Evolutionary conservation across 2,797 vertebrate genomes (phyloP).

Genomic region (Holocentrus rufus): DNA sequence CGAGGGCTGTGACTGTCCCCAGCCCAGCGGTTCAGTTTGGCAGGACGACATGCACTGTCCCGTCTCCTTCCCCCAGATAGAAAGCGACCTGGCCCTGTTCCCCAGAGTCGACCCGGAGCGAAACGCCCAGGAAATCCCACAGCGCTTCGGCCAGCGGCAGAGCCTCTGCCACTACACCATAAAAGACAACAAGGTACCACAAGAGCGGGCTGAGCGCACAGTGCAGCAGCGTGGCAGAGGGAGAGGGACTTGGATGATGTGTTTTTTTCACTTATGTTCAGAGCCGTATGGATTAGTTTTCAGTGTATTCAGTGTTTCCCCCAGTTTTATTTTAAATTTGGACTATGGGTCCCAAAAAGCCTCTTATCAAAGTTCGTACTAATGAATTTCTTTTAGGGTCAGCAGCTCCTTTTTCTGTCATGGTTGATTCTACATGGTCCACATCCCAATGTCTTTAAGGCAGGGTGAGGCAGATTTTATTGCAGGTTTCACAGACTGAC

Average conservation of each 20-base stretch:
- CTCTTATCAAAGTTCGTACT: no score
- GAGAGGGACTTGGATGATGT: no score
- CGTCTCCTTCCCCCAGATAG: constrained; percentile 88
- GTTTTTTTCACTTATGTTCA: no score
- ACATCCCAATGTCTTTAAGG: not conserved
- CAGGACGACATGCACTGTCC: constrained; percentile 90
- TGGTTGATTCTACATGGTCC: no score
- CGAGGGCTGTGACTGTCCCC: constrained; percentile 93
- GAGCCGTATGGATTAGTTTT: no score
- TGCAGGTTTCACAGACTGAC: constrained; percentile 32
- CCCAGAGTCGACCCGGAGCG: constrained; percentile 87
- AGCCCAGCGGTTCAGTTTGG: constrained; percentile 85
- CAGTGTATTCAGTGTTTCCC: no score
- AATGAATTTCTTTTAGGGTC: not conserved
- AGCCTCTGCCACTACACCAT: constrained; percentile 97
- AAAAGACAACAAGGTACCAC: constrained; percentile 91
- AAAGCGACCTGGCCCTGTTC: constrained; percentile 87
- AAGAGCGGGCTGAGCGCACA: not conserved
- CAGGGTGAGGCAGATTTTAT: constrained; percentile 2
- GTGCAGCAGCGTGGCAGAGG: not conserved
- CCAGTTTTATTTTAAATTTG: no score
- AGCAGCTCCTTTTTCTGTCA: not conserved
- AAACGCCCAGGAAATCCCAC: constrained; percentile 89
- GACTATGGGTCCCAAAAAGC: no score
- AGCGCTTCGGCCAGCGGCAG: constrained; percentile 93